Conservation (phyloP, 2,113 vertebrate species). For the Daboia siamensis region DNA sequence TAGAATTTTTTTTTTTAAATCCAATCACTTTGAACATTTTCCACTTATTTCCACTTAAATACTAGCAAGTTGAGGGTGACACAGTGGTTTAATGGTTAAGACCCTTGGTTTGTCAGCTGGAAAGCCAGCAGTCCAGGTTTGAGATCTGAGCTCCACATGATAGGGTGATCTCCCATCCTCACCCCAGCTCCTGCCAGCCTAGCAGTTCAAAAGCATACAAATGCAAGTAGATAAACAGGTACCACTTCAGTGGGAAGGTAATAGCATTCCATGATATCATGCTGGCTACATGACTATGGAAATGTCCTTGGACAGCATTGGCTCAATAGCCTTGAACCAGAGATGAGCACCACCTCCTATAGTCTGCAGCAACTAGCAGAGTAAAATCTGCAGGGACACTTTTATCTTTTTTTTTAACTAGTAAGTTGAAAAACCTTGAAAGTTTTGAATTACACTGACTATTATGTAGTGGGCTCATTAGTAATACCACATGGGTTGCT, state of each 20-base stretch:
- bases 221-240: neutral
- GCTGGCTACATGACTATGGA: too few species aligned
- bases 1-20: neutral
- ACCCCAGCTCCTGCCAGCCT: neutral
- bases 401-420: neutral
- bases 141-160: neutral
- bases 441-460: constrained; percentile 34
- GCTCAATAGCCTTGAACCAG: too few species aligned
- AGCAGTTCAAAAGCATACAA: neutral
- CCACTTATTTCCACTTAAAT: constrained; percentile 20
- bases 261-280: too few species aligned
- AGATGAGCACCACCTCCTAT: too few species aligned
- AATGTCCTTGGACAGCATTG: too few species aligned
- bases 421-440: constrained; percentile 20
- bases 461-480: too few species aligned
- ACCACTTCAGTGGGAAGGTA: too few species aligned
- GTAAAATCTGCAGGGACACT: too few species aligned
- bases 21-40: neutral
- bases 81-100: neutral
- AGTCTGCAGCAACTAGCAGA: too few species aligned
- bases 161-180: neutral
- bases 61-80: neutral
- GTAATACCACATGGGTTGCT: too few species aligned
- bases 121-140: neutral
- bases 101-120: neutral